A percentile compares a stretch with the other conserved stretches of the same genome.
Conservation (phyloP, 2,797 vertebrate species). For the Neosilurus hyrtlii region DNA sequence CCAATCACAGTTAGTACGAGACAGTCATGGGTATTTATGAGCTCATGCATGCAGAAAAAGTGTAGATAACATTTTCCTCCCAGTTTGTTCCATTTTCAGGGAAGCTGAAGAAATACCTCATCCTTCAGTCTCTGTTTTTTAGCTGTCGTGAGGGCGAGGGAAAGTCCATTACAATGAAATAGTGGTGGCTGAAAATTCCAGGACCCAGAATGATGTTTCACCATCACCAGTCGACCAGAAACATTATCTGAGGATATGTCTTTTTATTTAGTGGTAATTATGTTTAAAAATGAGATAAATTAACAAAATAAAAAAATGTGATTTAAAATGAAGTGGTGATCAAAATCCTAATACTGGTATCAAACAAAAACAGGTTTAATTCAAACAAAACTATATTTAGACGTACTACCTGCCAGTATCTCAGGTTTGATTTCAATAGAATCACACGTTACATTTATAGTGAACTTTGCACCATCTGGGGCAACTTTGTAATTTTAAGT, state of each 20-base stretch:
- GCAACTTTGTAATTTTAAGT: not conserved
- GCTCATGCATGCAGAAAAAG: too few species aligned
- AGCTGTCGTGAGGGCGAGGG: not conserved
- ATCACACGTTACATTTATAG: not conserved
- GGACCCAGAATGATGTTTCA: not conserved
- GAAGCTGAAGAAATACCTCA: not conserved
- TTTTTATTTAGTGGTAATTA: not conserved
- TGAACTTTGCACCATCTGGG: not conserved
- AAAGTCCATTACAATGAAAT: not conserved
- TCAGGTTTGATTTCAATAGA: not conserved
- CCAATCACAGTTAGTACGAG: not conserved
- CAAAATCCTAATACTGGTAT: not conserved
- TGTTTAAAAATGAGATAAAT: not conserved
- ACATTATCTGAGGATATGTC: not conserved
- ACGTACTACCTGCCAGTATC: not conserved
- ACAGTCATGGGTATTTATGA: not conserved
- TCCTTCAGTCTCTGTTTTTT: not conserved
- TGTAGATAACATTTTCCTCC: too few species aligned
- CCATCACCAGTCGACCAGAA: not conserved
- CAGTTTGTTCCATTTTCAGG: too few species aligned
- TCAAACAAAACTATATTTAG: too few species aligned
- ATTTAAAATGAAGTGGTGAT: not conserved
- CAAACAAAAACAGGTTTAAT: not conserved
- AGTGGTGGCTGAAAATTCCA: not conserved
- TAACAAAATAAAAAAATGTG: not conserved